Conservation (phyloP, 2,888 invertebrate genomes). For the Eupithecia inturbata region DNA sequence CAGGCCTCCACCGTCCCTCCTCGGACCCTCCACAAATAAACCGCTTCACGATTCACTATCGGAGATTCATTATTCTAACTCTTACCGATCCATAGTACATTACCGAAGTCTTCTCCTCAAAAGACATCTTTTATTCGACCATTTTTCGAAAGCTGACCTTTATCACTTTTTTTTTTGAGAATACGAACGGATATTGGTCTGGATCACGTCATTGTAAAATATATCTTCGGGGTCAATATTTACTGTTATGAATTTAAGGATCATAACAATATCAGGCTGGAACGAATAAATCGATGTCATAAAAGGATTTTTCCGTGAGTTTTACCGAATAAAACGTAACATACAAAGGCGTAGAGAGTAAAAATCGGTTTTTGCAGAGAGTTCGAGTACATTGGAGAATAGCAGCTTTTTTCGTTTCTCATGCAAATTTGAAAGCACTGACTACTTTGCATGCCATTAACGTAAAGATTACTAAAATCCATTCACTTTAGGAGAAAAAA, state of each 20-base stretch:
- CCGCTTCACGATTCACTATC: slow-evolving; percentile 80
- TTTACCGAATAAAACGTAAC: not conserved
- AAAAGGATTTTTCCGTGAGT: not conserved
- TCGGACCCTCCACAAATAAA: slow-evolving; percentile 82
- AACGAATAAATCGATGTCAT: not conserved
- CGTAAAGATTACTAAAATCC: slow-evolving; percentile 31
- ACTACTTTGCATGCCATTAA: slow-evolving; percentile 30
- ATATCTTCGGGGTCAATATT: slow-evolving; percentile 13
- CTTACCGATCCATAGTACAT: slow-evolving; percentile 73
- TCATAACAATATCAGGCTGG: not conserved
- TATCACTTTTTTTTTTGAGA: slow-evolving; percentile 44
- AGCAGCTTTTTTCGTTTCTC: slow-evolving; percentile 1
- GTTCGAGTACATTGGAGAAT: slow-evolving; percentile 1
- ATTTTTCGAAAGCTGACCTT: slow-evolving; percentile 45
- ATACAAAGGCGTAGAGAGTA: not conserved
- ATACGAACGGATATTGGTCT: slow-evolving; percentile 29
- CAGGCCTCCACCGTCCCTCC: slow-evolving; percentile 62
- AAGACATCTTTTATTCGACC: slow-evolving; percentile 56
- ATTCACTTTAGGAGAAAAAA: slow-evolving; percentile 32
- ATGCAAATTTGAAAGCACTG: slow-evolving; percentile 8
- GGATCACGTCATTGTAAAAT: slow-evolving; percentile 18
- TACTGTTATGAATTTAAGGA: slow-evolving; percentile 7
- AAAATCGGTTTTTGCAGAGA: not conserved
- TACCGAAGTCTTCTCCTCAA: slow-evolving; percentile 57
- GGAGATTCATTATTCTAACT: slow-evolving; percentile 83